Percentiles rank a stretch among this genome's conserved stretches.
These are phyloP conservation scores for Ascidia mentula DNA, from an alignment of 23 tunicate species.

Conservation along the genomic window DNA sequence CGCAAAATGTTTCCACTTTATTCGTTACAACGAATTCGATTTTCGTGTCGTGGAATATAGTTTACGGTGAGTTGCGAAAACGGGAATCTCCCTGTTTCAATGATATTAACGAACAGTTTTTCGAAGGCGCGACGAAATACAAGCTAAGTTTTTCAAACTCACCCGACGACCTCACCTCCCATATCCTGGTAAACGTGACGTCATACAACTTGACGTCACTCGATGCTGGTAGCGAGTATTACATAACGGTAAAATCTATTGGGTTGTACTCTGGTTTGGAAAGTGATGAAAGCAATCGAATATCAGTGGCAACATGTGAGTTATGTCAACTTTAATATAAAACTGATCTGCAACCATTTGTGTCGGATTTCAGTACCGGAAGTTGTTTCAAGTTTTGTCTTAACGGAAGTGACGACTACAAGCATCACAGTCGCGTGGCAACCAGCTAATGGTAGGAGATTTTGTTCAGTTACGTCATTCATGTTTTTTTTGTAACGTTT, in stretches of 20 bases:
- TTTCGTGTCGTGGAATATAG: not conserved
- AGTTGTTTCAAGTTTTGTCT: not conserved
- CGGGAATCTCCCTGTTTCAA: not conserved
- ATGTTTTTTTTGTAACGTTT: too few relatives aligned
- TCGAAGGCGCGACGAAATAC: not conserved
- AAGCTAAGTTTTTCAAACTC: not conserved
- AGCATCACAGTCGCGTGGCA: slow-evolving; percentile 24
- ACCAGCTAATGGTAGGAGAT: slow-evolving; percentile 22
- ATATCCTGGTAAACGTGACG: not conserved
- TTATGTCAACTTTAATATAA: too few relatives aligned
- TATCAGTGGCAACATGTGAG: slow-evolving; percentile 17
- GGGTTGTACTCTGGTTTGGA: not conserved
- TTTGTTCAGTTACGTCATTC: too few relatives aligned
- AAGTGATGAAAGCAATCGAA: slow-evolving; percentile 9
- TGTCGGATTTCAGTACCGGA: slow-evolving; percentile 45
- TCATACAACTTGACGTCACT: slow-evolving; percentile 20
- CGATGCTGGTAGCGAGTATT: slow-evolving; percentile 10
- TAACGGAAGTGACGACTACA: slow-evolving; percentile 24
- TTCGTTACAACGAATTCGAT: not conserved
- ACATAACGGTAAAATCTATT: slow-evolving; percentile 11
- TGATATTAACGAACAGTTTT: not conserved
- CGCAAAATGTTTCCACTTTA: not conserved
- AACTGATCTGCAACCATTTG: too few relatives aligned
- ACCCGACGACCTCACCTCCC: not conserved
- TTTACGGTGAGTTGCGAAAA: not conserved